These are phyloP conservation scores for Archips crataeganus DNA, from an alignment of 2,888 invertebrate species.

Conservation along the genomic window DNA sequence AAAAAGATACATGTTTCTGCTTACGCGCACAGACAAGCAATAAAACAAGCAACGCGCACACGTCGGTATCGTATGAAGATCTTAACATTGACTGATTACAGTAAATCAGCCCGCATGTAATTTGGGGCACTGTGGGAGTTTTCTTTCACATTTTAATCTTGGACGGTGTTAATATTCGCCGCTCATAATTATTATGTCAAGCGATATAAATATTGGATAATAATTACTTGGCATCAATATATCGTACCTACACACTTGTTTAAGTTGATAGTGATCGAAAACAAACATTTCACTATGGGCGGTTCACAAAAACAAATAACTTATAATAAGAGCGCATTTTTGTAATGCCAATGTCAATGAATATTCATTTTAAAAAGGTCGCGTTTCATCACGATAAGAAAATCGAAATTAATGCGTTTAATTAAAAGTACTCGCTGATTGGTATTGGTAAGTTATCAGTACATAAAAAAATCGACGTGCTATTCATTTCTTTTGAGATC, in stretches of 20 bases:
- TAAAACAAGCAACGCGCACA: constrained; percentile 54
- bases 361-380: constrained; percentile 59
- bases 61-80: constrained; percentile 63
- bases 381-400: constrained; percentile 57
- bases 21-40: constrained; percentile 51
- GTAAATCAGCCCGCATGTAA: constrained; percentile 61
- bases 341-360: constrained; percentile 53
- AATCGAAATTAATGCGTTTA: constrained; percentile 52
- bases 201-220: constrained; percentile 49
- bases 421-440: constrained; percentile 48
- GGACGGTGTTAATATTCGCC: constrained; percentile 39
- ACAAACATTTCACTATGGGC: constrained; percentile 28
- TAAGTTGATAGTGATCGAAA: constrained; percentile 49
- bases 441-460: constrained; percentile 46
- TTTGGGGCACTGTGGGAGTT: constrained; percentile 61
- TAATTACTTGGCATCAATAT: constrained; percentile 51
- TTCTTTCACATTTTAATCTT: constrained; percentile 44
- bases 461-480: constrained; percentile 43
- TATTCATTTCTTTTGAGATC: constrained; percentile 39
- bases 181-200: constrained; percentile 58
- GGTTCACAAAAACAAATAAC: constrained; percentile 22
- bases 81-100: constrained; percentile 65
- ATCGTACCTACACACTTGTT: constrained; percentile 22
- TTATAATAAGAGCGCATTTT: constrained; percentile 17
- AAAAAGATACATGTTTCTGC: constrained; percentile 25